Base-by-base conservation (phyloP, 2,888 invertebrate genomes). In the Xylocampa areola region DNA sequence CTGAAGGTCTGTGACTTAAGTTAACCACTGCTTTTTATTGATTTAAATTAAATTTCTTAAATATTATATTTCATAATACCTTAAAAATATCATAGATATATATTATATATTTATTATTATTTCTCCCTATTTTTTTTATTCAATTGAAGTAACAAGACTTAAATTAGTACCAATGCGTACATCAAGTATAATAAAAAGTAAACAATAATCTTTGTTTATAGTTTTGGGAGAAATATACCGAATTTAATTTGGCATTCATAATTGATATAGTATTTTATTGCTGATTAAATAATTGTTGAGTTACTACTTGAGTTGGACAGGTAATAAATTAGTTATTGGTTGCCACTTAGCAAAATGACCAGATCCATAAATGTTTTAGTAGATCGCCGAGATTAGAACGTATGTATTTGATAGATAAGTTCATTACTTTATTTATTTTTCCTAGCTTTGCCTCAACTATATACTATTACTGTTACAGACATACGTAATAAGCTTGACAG, bases 221-320 rank as follows among this genome's bases (percentile, higher is more conserved):
- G 19, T 17, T 7, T 6, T 8, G 14, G 5, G 2, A 0, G 11
- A 27, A 49, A 27, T n/a, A 21, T 13, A 17, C 0, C 14, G 32
- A 11, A 41, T 41, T 52, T 30, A 25, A 21, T 32, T 17, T 6
- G 33, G 11, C 8, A 21, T 0, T n/a, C 5, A 27, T 51, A 29
- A 40, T 45, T 33, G 33, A 40, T 29, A 21, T 7, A 4, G 8
- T 21, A 40, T 29, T 43, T 45, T 51, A 40, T 35, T 7, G 0
- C 11, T 19, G 36, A 21, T 21, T 36, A 36, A 36, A 36, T 21
- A 21, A 11, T 19, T 21, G 21, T 21, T 19, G 36, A 36, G 17
- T 6, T 17, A 17, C 17, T n/a, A 10, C 16, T 17, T 14, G 1
- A 33, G 2, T 2, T 7, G 4, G 14, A 10, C n/a, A 5, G 2